A percentile compares a stretch with the other conserved stretches of the same genome.
Evolutionary conservation across 1,140 invertebrate genomes (phyloP).

Genomic region (Drosophila cardini): DNA sequence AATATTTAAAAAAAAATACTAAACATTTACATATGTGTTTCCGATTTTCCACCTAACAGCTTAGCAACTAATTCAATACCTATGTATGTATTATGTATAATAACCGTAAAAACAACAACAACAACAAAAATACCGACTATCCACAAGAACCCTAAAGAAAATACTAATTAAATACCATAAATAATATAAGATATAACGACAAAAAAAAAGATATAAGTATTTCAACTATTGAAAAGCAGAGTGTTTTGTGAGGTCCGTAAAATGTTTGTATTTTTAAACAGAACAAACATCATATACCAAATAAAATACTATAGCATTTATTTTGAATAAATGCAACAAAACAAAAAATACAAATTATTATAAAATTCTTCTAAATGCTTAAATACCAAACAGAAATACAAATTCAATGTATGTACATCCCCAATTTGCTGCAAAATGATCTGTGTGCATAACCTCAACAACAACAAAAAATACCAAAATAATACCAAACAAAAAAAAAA

Average conservation of each 20-base stretch:
- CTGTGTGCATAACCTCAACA: slow-evolving; percentile 31
- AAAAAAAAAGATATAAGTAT: too few relatives aligned
- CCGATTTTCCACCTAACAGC: slow-evolving; percentile 81
- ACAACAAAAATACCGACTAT: slow-evolving; percentile 31
- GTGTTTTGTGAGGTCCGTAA: slow-evolving; percentile 7
- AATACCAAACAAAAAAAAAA: slow-evolving; percentile 6
- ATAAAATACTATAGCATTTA: slow-evolving; percentile 61
- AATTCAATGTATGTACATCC: slow-evolving; percentile 36
- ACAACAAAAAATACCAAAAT: slow-evolving; percentile 4
- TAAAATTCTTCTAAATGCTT: slow-evolving; percentile 17
- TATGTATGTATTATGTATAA: slow-evolving; percentile 22
- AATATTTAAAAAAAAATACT: slow-evolving; percentile 36
- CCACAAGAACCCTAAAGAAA: slow-evolving; percentile 12
- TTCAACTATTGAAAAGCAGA: slow-evolving; percentile 8
- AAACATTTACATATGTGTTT: slow-evolving; percentile 75
- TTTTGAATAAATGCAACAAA: slow-evolving; percentile 47
- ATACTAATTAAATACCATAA: slow-evolving; percentile 18
- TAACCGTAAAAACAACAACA: slow-evolving; percentile 31
- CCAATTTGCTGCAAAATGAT: slow-evolving; percentile 22
- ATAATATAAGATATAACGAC: slow-evolving; percentile 3
- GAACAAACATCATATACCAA: slow-evolving; percentile 28
- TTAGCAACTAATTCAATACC: slow-evolving; percentile 59
- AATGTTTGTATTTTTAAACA: slow-evolving; percentile 37
- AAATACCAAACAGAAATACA: slow-evolving; percentile 43
- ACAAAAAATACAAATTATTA: slow-evolving; percentile 14